Evolutionary conservation across 2,888 invertebrate genomes (phyloP), one percentile per base, ranked within the genome.

Genomic region (Acronicta alni): DNA sequence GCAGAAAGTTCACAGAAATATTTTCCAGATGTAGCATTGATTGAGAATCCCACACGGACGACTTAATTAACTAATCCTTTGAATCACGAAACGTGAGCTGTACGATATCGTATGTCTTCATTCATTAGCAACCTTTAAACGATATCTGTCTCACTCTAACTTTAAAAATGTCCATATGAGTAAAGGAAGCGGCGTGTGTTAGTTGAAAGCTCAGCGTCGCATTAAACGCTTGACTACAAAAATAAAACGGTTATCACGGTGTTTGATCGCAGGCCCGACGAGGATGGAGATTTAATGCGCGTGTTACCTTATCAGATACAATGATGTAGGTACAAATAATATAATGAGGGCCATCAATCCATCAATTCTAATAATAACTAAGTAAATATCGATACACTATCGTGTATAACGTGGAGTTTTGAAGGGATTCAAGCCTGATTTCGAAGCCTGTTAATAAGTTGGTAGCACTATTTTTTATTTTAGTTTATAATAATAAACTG

Each of bases 221-320:
- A 74, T 74, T 67, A 75, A 73, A 68, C 55, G 66, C 52, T 76
- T 72, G 47, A 63, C 45, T 79, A 72, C 67, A 75, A 81, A 81
- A 84, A 84, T 85, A 83, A 80, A 81, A 70, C 54, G 45, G 62
- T 71, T 56, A 67, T 78, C 59, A 56, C 48, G 39, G 64, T 73
- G 71, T 78, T 77, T 76, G 69, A 71, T 65, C 59, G 26, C 26
- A 69, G 66, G 65, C 32, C 12, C 67, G 35, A 15, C 38, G 30
- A 49, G 67, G 56, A 57, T 68, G 72, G 58, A 71, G 58, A 62
- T 66, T 80, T 72, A 72, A 80, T 72, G 72, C 56, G 60, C 54
- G 63, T 67, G 62, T 72, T 74, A 72, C 45, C 58, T 57, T 56
- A 55, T 53, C 48, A 55, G 20, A 57, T 60, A 32, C n/a, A 53